These are phyloP conservation scores for Mohoua ochrocephala DNA, from an alignment of 2,113 vertebrate genomes.

Conservation along the genomic window DNA sequence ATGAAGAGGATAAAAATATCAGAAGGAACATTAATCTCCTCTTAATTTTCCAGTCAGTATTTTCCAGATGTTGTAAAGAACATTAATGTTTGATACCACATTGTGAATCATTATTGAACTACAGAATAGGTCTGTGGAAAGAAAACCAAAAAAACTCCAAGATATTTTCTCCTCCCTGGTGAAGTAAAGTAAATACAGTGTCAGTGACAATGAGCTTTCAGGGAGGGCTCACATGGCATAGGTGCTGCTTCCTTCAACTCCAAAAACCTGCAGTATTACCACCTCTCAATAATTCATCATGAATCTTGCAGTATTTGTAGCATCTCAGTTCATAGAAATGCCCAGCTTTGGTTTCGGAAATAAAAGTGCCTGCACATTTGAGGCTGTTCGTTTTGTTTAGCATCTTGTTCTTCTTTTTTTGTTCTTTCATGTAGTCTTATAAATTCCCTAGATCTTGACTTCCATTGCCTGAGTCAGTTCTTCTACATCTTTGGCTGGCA, in stretches of 20 bases:
- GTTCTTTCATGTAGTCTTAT: neutral
- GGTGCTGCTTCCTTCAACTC: neutral
- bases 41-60: conserved; percentile 48
- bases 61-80: conserved; percentile 51
- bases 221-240: neutral
- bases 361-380: neutral
- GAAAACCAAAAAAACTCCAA: neutral
- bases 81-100: conserved; percentile 4
- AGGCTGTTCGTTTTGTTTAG: neutral
- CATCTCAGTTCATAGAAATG: neutral
- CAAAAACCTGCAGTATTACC: neutral
- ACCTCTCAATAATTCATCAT: neutral
- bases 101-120: conserved; percentile 25
- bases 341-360: neutral
- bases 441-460: neutral
- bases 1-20: conserved; percentile 40
- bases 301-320: neutral
- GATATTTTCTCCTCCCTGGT: neutral
- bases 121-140: neutral
- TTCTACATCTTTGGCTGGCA: neutral
- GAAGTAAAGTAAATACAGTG: neutral
- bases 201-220: neutral
- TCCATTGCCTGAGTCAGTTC: neutral
- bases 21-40: conserved; percentile 40
- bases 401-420: neutral